A percentile compares a stretch with the other conserved stretches of the same genome.
phyloP scores from a whole-genome alignment of 64 coral and sea anemone genomes.

The Orbicella faveolata region DNA sequence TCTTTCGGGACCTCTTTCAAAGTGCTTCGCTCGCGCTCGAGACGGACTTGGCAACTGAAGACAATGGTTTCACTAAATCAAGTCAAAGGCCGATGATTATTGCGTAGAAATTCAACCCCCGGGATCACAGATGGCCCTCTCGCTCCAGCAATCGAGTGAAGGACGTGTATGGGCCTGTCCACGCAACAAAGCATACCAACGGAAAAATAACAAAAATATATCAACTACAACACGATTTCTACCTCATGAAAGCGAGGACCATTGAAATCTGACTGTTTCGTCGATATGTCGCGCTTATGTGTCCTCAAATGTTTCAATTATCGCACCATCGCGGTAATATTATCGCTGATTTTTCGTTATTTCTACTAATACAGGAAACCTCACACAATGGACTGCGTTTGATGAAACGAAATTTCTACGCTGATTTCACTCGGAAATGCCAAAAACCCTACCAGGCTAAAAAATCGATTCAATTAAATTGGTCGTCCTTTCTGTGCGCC shows the following conservation, averaged over 20 bases:
- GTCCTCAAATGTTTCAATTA: slow-evolving; percentile 8
- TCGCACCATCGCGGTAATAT: not conserved
- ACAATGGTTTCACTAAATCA: slow-evolving; percentile 10
- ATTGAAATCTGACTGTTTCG: slow-evolving; percentile 3
- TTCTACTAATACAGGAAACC: slow-evolving; percentile 8
- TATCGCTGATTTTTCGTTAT: slow-evolving; percentile 29
- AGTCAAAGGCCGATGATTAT: not conserved
- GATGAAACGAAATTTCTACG: not conserved
- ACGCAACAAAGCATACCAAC: slow-evolving; percentile 11
- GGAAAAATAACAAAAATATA: not conserved
- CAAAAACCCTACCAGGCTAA: not conserved
- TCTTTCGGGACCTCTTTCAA: slow-evolving; percentile 1
- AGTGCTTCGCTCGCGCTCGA: not conserved
- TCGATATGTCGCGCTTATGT: not conserved
- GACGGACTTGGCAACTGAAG: not conserved
- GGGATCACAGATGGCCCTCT: not conserved
- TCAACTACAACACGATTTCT: not conserved
- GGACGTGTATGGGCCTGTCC: slow-evolving; percentile 44
- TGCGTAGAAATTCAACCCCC: not conserved
- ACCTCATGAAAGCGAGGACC: not conserved
- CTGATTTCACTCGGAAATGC: slow-evolving; percentile 25
- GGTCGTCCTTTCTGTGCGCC: not conserved
- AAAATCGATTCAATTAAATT: slow-evolving; percentile 33
- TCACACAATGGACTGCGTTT: not conserved
- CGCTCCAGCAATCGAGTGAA: too few species aligned